phyloP scores from a whole-genome alignment of 37 sponge, comb jelly and placozoan genomes.

The Crambe crambe region DNA sequence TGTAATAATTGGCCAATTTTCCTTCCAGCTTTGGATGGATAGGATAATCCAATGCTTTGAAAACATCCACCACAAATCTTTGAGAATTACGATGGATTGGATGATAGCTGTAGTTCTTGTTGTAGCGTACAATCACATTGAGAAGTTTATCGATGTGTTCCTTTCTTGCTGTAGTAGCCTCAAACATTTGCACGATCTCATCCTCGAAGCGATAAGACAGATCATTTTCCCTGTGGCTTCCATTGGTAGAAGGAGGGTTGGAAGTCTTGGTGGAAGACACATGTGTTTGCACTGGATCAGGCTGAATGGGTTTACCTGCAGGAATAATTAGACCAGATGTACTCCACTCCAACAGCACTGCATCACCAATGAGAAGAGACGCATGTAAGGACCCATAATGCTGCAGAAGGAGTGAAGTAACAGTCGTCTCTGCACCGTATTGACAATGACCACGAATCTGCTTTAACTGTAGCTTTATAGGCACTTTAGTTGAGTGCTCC shows the following conservation, averaged over 20 bases:
- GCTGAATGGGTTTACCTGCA: neutral
- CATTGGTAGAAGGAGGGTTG: neutral
- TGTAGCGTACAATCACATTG: conserved; percentile 10
- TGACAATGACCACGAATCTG: neutral
- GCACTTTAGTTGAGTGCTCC: neutral
- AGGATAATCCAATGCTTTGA: neutral
- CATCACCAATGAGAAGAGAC: conserved; percentile 7
- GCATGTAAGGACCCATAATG: conserved; percentile 3
- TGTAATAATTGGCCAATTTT: neutral
- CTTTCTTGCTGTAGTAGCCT: neutral
- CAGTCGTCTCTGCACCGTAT: neutral
- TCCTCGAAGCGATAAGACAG: neutral
- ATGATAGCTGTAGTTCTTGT: neutral
- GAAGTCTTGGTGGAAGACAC: neutral
- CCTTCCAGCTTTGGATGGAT: neutral
- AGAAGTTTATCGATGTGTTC: neutral
- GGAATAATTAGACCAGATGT: conserved; percentile 1
- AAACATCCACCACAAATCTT: neutral
- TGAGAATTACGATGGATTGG: conserved; percentile 11
- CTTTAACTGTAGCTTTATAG: neutral
- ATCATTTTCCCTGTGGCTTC: neutral
- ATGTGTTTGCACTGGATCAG: neutral
- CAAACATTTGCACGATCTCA: conserved; percentile 1
- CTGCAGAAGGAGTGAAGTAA: neutral
- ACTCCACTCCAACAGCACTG: conserved; percentile 9